Evolutionary conservation across 2,113 vertebrate genomes (phyloP), one percentile per base, ranked within the genome.

Genomic region (Grallaria varia): DNA sequence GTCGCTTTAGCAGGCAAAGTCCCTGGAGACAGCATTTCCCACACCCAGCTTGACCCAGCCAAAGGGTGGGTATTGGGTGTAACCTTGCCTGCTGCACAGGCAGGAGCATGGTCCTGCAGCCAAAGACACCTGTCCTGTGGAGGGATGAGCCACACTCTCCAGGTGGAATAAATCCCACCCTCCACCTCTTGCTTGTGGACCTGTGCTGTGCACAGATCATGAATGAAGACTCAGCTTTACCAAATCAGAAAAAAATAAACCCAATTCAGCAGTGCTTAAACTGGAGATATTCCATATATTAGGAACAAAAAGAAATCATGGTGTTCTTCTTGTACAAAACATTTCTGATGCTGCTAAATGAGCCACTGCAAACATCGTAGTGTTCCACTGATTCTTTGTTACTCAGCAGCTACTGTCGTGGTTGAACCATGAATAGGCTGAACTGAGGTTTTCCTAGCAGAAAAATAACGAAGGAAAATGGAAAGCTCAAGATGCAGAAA

Each of bases 51-150:
- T 23, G 58, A 28, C 49, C 11, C 40, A 40, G 8, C 52, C 35
- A 74, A 53, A 53, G 53, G 68, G 20, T n/a, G 33, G 12, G 12
- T 67, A 68, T 37, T 50, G 35, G 42, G 14, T 47, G 47, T 53
- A 20, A 58, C 72, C 59, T 66, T 5, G 1, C 63, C 25, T 64
- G n/a, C 16, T 52, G 23, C 62, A 66, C 4, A 6, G 24, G 5
- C 7, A 3, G 2, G 40, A 12, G 9, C 19, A n/a, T 44, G n/a
- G n/a, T 66, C 15, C 12, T 0, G 0, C 0, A 1, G 56, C 40
- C 0, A 0, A 63, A 75, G 64, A 10, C 4, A 4, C 18, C 50
- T 35, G 28, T 33, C 17, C 37, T 0, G 0, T 4, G 1, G 39
- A 1, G 1, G 45, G 45, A 37, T 4, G 3, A 74, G 12, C 45